A percentile compares a stretch with the other conserved stretches of the same genome.
These are phyloP conservation scores for Trachelus iudaicus DNA, from an alignment of 2,888 invertebrate species.

Conservation along the genomic window DNA sequence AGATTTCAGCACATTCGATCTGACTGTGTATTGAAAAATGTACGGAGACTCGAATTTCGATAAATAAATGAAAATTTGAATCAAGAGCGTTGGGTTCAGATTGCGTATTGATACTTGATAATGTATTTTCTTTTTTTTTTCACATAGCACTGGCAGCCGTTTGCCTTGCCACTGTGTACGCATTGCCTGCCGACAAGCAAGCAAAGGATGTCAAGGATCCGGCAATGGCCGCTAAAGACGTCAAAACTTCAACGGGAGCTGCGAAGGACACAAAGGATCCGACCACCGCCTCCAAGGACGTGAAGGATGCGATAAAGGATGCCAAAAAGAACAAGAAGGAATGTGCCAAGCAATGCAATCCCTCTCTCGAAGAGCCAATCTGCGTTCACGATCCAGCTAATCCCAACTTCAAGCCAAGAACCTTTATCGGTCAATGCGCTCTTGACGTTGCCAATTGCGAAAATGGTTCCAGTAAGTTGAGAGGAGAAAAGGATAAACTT, in stretches of 20 bases:
- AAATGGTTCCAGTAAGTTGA: constrained; percentile 71
- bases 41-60: too few relatives aligned
- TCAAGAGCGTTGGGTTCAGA: not conserved
- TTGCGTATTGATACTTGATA: not conserved
- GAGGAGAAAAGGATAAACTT: not conserved
- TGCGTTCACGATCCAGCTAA: constrained; percentile 73
- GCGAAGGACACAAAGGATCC: constrained; percentile 37
- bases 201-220: constrained; percentile 24
- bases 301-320: constrained; percentile 64
- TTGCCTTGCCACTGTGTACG: constrained; percentile 28
- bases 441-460: constrained; percentile 76
- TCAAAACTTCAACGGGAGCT: constrained; percentile 31
- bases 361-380: constrained; percentile 70
- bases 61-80: not conserved
- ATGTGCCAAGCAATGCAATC: constrained; percentile 63
- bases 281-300: constrained; percentile 50
- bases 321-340: constrained; percentile 73
- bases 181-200: constrained; percentile 6
- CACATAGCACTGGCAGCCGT: constrained; percentile 13
- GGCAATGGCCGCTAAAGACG: constrained; percentile 33
- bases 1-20: too few relatives aligned
- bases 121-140: not conserved
- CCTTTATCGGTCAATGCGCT: constrained; percentile 74
- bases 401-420: constrained; percentile 67
- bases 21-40: too few relatives aligned